Evolutionary conservation across 2,113 vertebrate species (phyloP), one percentile per base, ranked within the genome.

Genomic region (Pachypanchax playfairii): DNA sequence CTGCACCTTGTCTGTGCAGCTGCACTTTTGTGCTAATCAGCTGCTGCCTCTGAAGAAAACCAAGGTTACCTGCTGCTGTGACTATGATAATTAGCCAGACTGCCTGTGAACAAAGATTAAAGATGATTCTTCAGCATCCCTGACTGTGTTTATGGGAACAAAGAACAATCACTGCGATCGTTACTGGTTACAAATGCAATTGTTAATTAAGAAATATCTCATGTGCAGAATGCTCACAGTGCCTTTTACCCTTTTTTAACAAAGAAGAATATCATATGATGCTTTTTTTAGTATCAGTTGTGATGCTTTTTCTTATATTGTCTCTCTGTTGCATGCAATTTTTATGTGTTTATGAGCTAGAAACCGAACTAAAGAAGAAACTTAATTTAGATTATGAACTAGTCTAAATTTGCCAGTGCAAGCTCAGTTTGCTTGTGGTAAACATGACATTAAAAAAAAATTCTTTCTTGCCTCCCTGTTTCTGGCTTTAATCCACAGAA

Each of bases 1-100:
- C 70, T 47, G 54, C 72, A 24, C 15, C 13, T 61, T 58, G 57
- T 52, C 66, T 69, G 66, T 33, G 74, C 74, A 82, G 76, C 72
- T 77, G 77, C 68, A 77, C 69, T 71, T 70, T 58, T 18, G 70
- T 77, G 77, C 66, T 81, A 83, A 88, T 83, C 68, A 85, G 83
- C 83, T 70, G 31, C 28, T 6, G 43, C 79, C 67, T 61, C 55
- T 11, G 57, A 79, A 36, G 77, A n/a, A 74, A 81, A 83, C 61
- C 86, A 79, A 81, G 83, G 84, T 80, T 78, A 84, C 80, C 84
- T 85, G 75, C 82, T 74, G 76, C 66, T 71, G 38, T 72, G 53
- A 67, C 70, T 36, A 39, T 57, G 77, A 10, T 75, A 79, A 85
- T 88, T 78, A 84, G 48, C 61, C 55, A 70, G 69, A 68, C 71